These are phyloP conservation scores for Miichthys miiuy DNA, from an alignment of 2,797 vertebrate genomes.

Conservation along the genomic window DNA sequence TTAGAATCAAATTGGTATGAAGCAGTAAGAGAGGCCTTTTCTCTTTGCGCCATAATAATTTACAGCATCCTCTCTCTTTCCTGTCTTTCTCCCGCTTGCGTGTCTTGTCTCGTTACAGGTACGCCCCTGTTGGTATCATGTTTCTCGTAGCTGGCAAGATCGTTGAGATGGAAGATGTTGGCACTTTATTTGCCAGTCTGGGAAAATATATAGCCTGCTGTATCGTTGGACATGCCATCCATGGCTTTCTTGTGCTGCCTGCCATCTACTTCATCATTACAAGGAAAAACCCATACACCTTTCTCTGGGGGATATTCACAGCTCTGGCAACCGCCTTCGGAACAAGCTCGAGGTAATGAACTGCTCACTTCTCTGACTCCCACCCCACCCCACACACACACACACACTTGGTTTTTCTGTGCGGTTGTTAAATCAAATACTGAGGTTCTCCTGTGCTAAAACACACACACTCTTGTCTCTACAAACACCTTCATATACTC, in stretches of 20 bases:
- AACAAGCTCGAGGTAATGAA: conserved; percentile 91
- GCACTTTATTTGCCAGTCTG: conserved; percentile 86
- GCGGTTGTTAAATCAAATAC: conserved; percentile 15
- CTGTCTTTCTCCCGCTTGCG: not conserved
- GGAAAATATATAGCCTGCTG: conserved; percentile 94
- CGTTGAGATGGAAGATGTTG: conserved; percentile 89
- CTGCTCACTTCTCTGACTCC: not conserved
- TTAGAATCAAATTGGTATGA: not conserved
- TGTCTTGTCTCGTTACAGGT: conserved; percentile 79
- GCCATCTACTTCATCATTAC: conserved; percentile 90
- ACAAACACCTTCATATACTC: conserved; percentile 7
- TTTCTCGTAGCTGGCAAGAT: conserved; percentile 94
- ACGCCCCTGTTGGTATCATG: conserved; percentile 93
- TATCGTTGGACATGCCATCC: conserved; percentile 89
- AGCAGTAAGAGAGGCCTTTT: not conserved
- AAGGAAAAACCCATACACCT: conserved; percentile 91
- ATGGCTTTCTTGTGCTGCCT: conserved; percentile 89
- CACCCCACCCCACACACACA: not conserved
- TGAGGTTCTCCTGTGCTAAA: not conserved
- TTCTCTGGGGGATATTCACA: conserved; percentile 90
- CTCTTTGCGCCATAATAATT: not conserved
- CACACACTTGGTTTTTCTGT: conserved; percentile 20
- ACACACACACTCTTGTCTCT: not conserved
- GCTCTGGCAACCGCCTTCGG: conserved; percentile 92
- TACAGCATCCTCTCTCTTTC: not conserved